phyloP scores from a whole-genome alignment of 1,140 invertebrate species.

The Phortica variegata region DNA sequence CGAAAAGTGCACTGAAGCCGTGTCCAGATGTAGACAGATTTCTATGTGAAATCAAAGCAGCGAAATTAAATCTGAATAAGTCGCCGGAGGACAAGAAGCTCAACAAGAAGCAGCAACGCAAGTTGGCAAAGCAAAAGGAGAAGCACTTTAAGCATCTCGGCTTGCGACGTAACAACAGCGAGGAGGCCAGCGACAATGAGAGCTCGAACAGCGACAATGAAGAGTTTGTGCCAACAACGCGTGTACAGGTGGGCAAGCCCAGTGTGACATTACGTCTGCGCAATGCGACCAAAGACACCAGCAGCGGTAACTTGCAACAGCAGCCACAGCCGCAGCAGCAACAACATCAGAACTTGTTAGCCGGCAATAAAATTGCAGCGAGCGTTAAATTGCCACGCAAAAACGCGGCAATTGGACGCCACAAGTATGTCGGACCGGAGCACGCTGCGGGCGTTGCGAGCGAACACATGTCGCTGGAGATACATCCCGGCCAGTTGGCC shows the following conservation, averaged over 20 bases:
- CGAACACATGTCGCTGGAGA: no score
- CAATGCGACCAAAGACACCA: slow-evolving; percentile 27
- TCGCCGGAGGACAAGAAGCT: slow-evolving; percentile 54
- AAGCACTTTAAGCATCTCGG: slow-evolving; percentile 62
- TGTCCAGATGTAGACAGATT: slow-evolving; percentile 50
- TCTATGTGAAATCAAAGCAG: slow-evolving; percentile 43
- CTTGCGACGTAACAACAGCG: slow-evolving; percentile 44
- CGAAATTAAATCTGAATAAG: slow-evolving; percentile 37
- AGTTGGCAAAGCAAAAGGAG: slow-evolving; percentile 60
- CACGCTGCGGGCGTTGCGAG: no score
- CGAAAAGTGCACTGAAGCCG: slow-evolving; percentile 23
- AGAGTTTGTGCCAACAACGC: slow-evolving; percentile 49
- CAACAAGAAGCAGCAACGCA: slow-evolving; percentile 49
- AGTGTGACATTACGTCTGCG: slow-evolving; percentile 45
- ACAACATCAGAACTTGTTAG: no score
- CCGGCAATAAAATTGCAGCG: no score
- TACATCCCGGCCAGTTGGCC: no score
- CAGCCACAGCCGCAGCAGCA: not conserved
- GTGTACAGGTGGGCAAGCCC: slow-evolving; percentile 46
- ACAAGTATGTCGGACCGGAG: no score
- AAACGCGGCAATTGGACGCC: no score
- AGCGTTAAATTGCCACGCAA: no score
- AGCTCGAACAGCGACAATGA: slow-evolving; percentile 51
- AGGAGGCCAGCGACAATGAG: slow-evolving; percentile 41
- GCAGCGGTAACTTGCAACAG: slow-evolving; percentile 3